Base-by-base conservation (phyloP, 2,797 vertebrate species). In the Halcyon leucocephala region DNA sequence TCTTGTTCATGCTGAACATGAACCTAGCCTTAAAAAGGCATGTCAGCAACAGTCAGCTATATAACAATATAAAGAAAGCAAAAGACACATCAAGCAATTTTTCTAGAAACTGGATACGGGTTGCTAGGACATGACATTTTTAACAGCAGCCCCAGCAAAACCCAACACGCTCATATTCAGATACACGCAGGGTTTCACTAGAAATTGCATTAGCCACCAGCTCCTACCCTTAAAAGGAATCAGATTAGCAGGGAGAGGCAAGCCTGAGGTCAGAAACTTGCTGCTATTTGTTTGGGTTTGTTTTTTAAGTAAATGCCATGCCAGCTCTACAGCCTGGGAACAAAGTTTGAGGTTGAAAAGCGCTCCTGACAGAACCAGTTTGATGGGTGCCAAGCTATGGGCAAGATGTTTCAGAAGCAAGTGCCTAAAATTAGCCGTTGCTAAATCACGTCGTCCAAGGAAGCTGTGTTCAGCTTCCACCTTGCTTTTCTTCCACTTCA, bases 181-280 rank as follows among this genome's bases (percentile, higher is more conserved):
- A 73, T 91, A 49, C 57, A 71, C 33, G 9, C 28, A 55, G 57
- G 28, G 31, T 82, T 95, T 80, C 89, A 70, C 83, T 51, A 51
- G 66, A 95, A 96, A 80, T 93, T 72, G 90, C 16, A 9, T 80
- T 96, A 88, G 69, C 66, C 77, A 96, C 71, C 74, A 97, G 76
- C 92, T 86, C 81, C 78, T 96, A 84, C 83, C 97, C 97, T 96
- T 98, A 98, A 97, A 98, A 97, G 97, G 97, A 97, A 97, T 95
- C 77, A 94, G 95, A 95, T 94, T 93, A 97, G 96, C 95, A 81
- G 81, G 67, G 87, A 95, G 89, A 94, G 66, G 82, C 93, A 96
- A 92, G 67, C 41, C 86, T 54, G 44, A 95, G 92, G 91, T 89
- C 89, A 88, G 69, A 97, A 95, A 90, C 46, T 94, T 93, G 90